phyloP scores from a whole-genome alignment of 2,797 vertebrate species.

The Discoglossus pictus region DNA sequence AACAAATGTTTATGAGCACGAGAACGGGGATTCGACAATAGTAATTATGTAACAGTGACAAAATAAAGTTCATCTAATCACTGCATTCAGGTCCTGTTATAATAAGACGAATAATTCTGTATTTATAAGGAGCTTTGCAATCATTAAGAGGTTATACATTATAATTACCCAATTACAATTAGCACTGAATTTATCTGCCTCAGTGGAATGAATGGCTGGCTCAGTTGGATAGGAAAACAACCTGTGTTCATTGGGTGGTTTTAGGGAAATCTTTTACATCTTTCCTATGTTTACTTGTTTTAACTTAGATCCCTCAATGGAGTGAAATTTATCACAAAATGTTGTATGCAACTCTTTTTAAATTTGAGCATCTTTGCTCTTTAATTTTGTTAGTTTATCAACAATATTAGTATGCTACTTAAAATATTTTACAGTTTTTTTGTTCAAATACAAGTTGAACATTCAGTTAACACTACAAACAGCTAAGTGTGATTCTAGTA shows the following conservation, averaged over 20 bases:
- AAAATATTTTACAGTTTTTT: too few relatives aligned
- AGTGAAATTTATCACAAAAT: too few relatives aligned
- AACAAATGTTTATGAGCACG: slow-evolving; percentile 52
- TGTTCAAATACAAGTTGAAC: too few relatives aligned
- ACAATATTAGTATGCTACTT: too few relatives aligned
- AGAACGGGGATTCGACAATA: slow-evolving; percentile 48
- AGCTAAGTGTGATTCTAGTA: too few relatives aligned
- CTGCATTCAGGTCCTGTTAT: slow-evolving; percentile 50
- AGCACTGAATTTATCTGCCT: slow-evolving; percentile 50
- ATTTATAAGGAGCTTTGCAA: slow-evolving; percentile 51
- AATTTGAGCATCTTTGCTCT: too few relatives aligned
- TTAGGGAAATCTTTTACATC: slow-evolving; percentile 24
- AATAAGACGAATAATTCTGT: slow-evolving; percentile 49
- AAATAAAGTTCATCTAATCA: slow-evolving; percentile 53
- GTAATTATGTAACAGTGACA: slow-evolving; percentile 52
- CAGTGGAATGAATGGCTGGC: slow-evolving; percentile 37
- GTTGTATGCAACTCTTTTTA: too few relatives aligned
- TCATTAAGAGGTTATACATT: slow-evolving; percentile 52
- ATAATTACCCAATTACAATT: slow-evolving; percentile 53
- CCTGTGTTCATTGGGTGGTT: slow-evolving; percentile 33
- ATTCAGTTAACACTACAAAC: too few relatives aligned
- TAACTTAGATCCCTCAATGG: too few relatives aligned
- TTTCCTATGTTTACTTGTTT: slow-evolving; percentile 11
- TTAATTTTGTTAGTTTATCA: too few relatives aligned
- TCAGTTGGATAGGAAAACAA: slow-evolving; percentile 35